A percentile compares a stretch with the other conserved stretches of the same genome.
Evolutionary conservation across 2,888 invertebrate species (phyloP).

Genomic region (Pristionchus mayeri): DNA sequence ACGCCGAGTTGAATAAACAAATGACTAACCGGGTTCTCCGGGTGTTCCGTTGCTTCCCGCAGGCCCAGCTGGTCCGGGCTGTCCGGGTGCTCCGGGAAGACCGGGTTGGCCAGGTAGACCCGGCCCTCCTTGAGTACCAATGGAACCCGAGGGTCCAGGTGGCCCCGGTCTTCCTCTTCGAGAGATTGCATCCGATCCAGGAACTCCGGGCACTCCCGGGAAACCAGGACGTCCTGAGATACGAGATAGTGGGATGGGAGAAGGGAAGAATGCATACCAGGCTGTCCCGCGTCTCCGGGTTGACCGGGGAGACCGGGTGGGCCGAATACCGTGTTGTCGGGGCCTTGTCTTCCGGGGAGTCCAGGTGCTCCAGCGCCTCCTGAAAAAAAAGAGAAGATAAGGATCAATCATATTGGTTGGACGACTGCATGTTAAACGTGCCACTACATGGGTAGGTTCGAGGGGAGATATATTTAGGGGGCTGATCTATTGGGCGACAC

Average conservation of each 20-base stretch:
- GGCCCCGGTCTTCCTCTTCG: slow-evolving; percentile 35
- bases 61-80: not conserved
- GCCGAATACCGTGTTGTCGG: not conserved
- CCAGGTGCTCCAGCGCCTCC: slow-evolving; percentile 44
- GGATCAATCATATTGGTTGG: too few species aligned
- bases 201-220: slow-evolving; percentile 4
- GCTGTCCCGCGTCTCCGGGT: slow-evolving; percentile 8
- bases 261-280: not conserved
- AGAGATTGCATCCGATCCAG: slow-evolving; percentile 31
- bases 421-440: not conserved
- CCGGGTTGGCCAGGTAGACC: not conserved
- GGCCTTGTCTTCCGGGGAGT: slow-evolving; percentile 33
- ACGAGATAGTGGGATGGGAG: not conserved
- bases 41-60: slow-evolving; percentile 15
- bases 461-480: too few species aligned
- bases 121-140: not conserved
- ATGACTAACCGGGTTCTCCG: slow-evolving; percentile 43
- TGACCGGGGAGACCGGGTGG: slow-evolving; percentile 44
- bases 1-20: not conserved
- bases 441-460: too few species aligned
- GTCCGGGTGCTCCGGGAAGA: not conserved
- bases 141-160: not conserved
- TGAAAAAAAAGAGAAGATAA: too few species aligned
- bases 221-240: slow-evolving; percentile 22
- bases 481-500: too few species aligned